These are phyloP conservation scores for Panopea generosa DNA, from an alignment of 2,888 invertebrate species.

Conservation along the genomic window DNA sequence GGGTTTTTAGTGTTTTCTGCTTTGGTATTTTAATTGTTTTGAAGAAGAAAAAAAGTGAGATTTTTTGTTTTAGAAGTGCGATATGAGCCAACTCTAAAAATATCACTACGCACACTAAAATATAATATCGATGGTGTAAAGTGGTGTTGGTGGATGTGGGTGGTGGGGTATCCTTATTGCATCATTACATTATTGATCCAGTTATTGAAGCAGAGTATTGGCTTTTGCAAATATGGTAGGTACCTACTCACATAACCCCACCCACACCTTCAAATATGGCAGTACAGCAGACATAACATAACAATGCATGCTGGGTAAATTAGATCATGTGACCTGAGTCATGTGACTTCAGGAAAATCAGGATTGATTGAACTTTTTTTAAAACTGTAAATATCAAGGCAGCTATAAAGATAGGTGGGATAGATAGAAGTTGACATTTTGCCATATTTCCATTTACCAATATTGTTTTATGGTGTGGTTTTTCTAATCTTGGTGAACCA, in stretches of 20 bases:
- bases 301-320: slow-evolving; percentile 41
- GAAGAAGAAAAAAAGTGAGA: too few relatives aligned
- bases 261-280: slow-evolving; percentile 23
- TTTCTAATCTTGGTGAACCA: too few relatives aligned
- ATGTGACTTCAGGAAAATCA: slow-evolving; percentile 31
- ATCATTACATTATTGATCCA: too few relatives aligned
- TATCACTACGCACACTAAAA: too few relatives aligned
- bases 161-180: too few relatives aligned
- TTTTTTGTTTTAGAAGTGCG: too few relatives aligned
- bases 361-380: too few relatives aligned
- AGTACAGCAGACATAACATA: slow-evolving; percentile 17
- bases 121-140: too few relatives aligned
- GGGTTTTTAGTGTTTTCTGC: too few relatives aligned
- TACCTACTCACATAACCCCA: slow-evolving; percentile 1
- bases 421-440: slow-evolving; percentile 8
- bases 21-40: too few relatives aligned
- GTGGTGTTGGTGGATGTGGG: not conserved
- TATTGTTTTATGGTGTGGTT: not conserved
- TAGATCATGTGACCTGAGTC: slow-evolving; percentile 43
- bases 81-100: too few relatives aligned
- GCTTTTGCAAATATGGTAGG: not conserved
- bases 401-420: slow-evolving; percentile 1
- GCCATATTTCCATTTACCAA: not conserved
- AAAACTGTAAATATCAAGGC: not conserved
- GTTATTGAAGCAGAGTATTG: too few relatives aligned